phyloP scores from a whole-genome alignment of 2,888 invertebrate species.

The Itoplectis maculator region DNA sequence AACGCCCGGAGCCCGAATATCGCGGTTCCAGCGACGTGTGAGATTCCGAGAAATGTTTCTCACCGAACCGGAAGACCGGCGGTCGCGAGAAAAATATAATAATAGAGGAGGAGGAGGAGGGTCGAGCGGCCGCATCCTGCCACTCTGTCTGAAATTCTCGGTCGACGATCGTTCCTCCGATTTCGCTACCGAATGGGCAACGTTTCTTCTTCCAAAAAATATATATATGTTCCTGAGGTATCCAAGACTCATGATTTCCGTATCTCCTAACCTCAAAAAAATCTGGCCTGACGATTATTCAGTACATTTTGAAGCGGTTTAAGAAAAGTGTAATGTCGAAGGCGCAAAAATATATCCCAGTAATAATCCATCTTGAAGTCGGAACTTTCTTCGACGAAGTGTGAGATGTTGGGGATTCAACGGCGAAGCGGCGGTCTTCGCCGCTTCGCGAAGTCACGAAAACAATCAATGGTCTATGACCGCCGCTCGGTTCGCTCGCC shows the following conservation, averaged over 20 bases:
- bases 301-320: too few relatives aligned
- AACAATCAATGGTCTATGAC: constrained; percentile 65
- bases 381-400: not conserved
- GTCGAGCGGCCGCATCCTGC: not conserved
- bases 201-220: too few relatives aligned
- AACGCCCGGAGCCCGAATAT: constrained; percentile 11
- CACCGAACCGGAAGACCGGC: constrained; percentile 3
- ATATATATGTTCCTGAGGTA: too few relatives aligned
- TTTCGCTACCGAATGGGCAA: not conserved
- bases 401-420: not conserved
- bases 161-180: not conserved
- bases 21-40: constrained; percentile 9
- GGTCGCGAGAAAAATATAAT: constrained; percentile 18
- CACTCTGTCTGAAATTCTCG: not conserved
- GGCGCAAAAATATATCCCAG: not conserved
- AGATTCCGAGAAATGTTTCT: constrained; percentile 9
- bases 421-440: not conserved
- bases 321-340: too few relatives aligned
- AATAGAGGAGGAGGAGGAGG: not conserved
- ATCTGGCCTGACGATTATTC: too few relatives aligned
- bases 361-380: not conserved
- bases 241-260: too few relatives aligned
- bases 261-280: too few relatives aligned
- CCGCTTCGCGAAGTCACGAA: constrained; percentile 54
- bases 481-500: constrained; percentile 29